These are phyloP conservation scores for Eupsilia transversa DNA, from an alignment of 2,888 invertebrate genomes.

Conservation along the genomic window DNA sequence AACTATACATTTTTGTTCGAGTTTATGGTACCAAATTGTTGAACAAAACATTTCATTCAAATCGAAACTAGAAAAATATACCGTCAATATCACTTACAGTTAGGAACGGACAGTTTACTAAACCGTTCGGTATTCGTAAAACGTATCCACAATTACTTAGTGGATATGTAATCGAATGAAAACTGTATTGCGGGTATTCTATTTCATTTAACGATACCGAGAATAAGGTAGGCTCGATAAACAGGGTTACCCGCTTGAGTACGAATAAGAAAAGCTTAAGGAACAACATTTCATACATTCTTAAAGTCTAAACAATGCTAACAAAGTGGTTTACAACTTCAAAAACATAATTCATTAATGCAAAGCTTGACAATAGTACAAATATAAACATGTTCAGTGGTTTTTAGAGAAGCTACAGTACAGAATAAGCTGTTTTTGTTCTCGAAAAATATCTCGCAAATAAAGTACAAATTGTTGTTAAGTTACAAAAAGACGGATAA, in stretches of 20 bases:
- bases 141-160: conserved; percentile 64
- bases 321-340: background rate
- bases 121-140: conserved; percentile 51
- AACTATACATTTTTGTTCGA: conserved; percentile 21
- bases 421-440: background rate
- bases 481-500: conserved; percentile 14
- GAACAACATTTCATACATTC: background rate
- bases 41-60: conserved; percentile 36
- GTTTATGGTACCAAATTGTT: conserved; percentile 19
- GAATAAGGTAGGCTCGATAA: conserved; percentile 62
- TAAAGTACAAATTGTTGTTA: conserved; percentile 20
- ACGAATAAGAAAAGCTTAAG: conserved; percentile 29
- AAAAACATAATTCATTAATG: background rate
- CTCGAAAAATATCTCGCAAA: background rate
- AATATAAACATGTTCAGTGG: background rate
- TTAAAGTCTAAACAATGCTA: background rate
- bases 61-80: conserved; percentile 33
- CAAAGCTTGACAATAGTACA: background rate
- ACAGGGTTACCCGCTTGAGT: conserved; percentile 41
- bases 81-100: conserved; percentile 46
- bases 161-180: conserved; percentile 66
- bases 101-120: conserved; percentile 40
- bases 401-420: background rate
- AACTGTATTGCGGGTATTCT: conserved; percentile 58
- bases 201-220: conserved; percentile 63